These are phyloP conservation scores for Chauna torquata DNA, from an alignment of 2,113 vertebrate species.

Conservation along the genomic window DNA sequence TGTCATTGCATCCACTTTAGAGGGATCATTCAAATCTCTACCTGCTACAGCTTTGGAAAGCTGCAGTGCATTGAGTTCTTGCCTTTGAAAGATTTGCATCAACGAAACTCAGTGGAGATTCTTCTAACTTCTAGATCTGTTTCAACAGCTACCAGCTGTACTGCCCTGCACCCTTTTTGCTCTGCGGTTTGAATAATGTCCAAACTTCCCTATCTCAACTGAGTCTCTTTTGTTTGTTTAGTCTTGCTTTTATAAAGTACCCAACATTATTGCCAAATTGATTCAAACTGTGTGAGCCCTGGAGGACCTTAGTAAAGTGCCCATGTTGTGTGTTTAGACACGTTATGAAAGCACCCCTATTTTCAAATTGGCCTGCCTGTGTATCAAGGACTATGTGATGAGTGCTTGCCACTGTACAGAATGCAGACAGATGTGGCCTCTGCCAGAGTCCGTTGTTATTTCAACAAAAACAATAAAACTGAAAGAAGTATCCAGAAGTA, in stretches of 20 bases:
- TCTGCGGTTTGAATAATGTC: neutral
- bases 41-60: neutral
- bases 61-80: neutral
- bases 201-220: neutral
- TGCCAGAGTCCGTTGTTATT: neutral
- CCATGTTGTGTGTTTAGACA: neutral
- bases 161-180: neutral
- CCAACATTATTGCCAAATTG: neutral
- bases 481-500: neutral
- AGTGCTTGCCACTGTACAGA: slow-evolving; percentile 19
- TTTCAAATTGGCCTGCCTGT: neutral
- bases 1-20: neutral
- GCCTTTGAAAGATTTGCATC: neutral
- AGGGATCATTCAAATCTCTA: neutral
- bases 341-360: neutral
- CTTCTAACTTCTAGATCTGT: neutral
- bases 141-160: neutral
- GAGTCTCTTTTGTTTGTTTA: neutral
- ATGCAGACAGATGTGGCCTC: neutral
- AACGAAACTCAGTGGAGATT: neutral
- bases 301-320: neutral
- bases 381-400: neutral
- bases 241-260: neutral
- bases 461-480: neutral
- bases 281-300: neutral